phyloP scores from a whole-genome alignment of 2,113 vertebrate genomes.

The Larimichthys crocea region DNA sequence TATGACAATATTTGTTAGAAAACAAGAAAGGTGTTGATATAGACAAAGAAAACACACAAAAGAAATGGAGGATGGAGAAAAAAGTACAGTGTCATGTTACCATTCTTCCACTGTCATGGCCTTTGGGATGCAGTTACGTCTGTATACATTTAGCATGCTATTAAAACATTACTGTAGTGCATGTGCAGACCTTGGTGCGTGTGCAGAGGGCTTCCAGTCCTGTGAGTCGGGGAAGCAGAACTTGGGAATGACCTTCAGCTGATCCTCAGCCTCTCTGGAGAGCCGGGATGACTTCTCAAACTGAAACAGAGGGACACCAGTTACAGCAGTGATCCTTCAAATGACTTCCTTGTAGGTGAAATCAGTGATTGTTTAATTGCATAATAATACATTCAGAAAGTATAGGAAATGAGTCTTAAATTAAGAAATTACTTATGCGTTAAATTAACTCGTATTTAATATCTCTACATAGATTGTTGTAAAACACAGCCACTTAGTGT shows the following conservation, averaged over 20 bases:
- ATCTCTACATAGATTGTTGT: background rate
- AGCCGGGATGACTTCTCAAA: conserved; percentile 91
- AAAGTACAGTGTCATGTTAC: background rate
- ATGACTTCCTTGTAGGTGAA: background rate
- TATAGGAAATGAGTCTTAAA: background rate
- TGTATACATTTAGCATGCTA: background rate
- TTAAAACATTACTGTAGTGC: background rate
- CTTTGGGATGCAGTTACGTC: background rate
- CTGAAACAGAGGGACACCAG: conserved; percentile 76
- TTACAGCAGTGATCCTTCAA: background rate
- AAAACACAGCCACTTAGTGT: background rate
- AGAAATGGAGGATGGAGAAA: background rate
- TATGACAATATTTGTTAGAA: background rate
- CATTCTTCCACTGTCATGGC: background rate
- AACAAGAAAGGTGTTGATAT: background rate
- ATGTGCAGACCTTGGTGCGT: conserved; percentile 88
- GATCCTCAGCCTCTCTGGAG: conserved; percentile 94
- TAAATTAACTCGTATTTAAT: background rate
- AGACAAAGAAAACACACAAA: conserved; percentile 3
- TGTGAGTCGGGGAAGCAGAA: conserved; percentile 97
- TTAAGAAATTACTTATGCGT: background rate
- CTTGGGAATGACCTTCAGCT: conserved; percentile 94
- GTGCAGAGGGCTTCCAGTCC: conserved; percentile 91
- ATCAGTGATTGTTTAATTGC: background rate
- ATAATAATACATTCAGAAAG: background rate